These are phyloP conservation scores for Odontothrips loti DNA, from an alignment of 2,888 invertebrate genomes.

Conservation along the genomic window DNA sequence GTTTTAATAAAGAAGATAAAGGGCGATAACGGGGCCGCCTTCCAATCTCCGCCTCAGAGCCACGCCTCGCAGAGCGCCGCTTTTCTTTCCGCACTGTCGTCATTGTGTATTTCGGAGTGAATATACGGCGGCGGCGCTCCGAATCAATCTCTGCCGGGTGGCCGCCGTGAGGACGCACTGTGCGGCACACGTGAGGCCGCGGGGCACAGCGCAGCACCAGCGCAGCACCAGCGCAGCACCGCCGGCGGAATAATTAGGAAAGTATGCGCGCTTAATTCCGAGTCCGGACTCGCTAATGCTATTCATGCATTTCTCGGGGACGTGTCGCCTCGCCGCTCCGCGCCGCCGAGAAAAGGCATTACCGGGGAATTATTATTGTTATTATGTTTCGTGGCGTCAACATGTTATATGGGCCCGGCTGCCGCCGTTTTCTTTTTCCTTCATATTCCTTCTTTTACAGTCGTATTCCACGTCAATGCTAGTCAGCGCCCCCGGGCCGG, in stretches of 20 bases:
- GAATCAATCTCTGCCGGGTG: not conserved
- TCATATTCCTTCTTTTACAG: not conserved
- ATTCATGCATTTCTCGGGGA: slow-evolving; percentile 10
- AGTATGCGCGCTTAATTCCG: slow-evolving; percentile 6
- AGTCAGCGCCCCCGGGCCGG: too few species aligned
- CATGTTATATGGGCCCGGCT: not conserved
- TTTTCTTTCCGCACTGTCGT: too few species aligned
- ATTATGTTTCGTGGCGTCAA: slow-evolving; percentile 6
- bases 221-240: too few species aligned
- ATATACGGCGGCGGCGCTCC: too few species aligned
- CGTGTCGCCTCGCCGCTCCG: not conserved
- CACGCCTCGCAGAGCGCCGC: not conserved
- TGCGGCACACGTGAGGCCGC: not conserved
- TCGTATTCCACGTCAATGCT: too few species aligned
- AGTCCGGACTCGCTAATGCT: not conserved
- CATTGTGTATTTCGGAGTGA: too few species aligned
- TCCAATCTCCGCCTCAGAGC: slow-evolving; percentile 28
- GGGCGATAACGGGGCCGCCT: slow-evolving; percentile 28
- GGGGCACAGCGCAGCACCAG: too few species aligned
- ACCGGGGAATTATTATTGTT: not conserved
- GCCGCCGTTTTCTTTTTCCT: not conserved
- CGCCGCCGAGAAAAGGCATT: not conserved
- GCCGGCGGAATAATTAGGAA: slow-evolving; percentile 15
- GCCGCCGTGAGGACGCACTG: not conserved
- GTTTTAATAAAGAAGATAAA: slow-evolving; percentile 35